Base-by-base conservation (phyloP, 1,140 invertebrate genomes). In the Drosophila sp. region DNA sequence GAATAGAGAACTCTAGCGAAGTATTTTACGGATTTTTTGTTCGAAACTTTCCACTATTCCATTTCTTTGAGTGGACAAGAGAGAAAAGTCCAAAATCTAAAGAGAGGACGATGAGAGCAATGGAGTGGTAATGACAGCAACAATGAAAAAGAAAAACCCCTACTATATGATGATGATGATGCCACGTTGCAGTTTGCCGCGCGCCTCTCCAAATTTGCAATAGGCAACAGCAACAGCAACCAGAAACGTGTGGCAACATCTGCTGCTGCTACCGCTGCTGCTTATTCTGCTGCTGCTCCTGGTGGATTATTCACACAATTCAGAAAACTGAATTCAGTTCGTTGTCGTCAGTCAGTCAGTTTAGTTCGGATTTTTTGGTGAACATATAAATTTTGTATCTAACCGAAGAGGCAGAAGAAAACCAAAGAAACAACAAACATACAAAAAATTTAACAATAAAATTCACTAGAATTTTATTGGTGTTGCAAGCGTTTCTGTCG, bases 301-400 rank as follows among this genome's bases (percentile, higher is more conserved):
- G 79, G 64, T 61, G 58, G 50, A 56, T 56, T 30, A 30, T 56
- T 61, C 57, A 71, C 25, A 50, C 44, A 50, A 50, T 50, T 50
- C 44, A 50, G 44, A 50, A 50, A 50, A 50, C 44, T 50, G 72
- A 82, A 83, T 70, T 87, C 83, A 86, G 79, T 87, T 86, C 82
- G 83, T 86, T 82, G 79, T 87, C 82, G 82, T 86, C 83, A 87
- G 83, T 79, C 83, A 87, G 75, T 72, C 75, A 87, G 83, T 70
- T 86, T 77, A 87, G 82, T 86, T 87, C 82, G 82, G 76, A 67
- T 72, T 61, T 66, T 64, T 75, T 62, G 57, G 44, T 58, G 60
- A 50, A 68, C 40, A 40, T 62, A 33, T 72, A 60, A 44, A 58
- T 41, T 44, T 55, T 76, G 62, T 79, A 57, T 58, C 64, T 66